A percentile compares a stretch with the other conserved stretches of the same genome.
Evolutionary conservation across 1,140 invertebrate genomes (phyloP).

Genomic region (Danaus melanippus): DNA sequence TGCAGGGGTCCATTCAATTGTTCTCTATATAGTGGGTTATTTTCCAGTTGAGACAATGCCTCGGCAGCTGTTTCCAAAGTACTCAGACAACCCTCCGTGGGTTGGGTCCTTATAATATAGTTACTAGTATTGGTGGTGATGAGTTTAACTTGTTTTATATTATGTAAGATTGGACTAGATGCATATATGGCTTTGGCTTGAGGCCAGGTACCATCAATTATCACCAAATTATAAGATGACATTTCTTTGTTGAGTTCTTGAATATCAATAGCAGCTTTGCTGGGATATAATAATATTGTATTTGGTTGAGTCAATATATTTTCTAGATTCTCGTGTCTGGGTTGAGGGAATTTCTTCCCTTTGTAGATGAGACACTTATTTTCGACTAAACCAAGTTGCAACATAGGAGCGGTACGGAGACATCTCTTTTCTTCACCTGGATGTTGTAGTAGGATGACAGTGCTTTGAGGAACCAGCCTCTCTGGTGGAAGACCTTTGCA

Average conservation of each 20-base stretch:
- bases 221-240: conserved; percentile 82
- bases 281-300: conserved; percentile 88
- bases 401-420: conserved; percentile 90
- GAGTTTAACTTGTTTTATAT: conserved; percentile 83
- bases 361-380: conserved; percentile 85
- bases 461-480: conserved; percentile 77
- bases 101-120: conserved; percentile 95
- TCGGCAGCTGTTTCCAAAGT: conserved; percentile 92
- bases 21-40: conserved; percentile 76
- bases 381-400: conserved; percentile 80
- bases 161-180: conserved; percentile 78
- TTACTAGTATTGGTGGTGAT: conserved; percentile 80
- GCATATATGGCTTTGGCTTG: conserved; percentile 92
- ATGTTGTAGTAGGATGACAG: conserved; percentile 90
- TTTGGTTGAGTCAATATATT: conserved; percentile 79
- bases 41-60: conserved; percentile 85
- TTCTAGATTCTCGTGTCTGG: conserved; percentile 77
- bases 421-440: conserved; percentile 93
- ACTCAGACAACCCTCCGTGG: conserved; percentile 91
- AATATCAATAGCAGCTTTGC: conserved; percentile 79
- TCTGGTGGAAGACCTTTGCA: conserved; percentile 84
- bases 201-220: conserved; percentile 95
- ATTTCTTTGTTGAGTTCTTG: conserved; percentile 53
- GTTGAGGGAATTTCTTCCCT: conserved; percentile 87
- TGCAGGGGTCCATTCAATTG: conserved; percentile 84